Evolutionary conservation across 1,140 invertebrate species (phyloP).

Genomic region (Zaprionus kolodkinae): DNA sequence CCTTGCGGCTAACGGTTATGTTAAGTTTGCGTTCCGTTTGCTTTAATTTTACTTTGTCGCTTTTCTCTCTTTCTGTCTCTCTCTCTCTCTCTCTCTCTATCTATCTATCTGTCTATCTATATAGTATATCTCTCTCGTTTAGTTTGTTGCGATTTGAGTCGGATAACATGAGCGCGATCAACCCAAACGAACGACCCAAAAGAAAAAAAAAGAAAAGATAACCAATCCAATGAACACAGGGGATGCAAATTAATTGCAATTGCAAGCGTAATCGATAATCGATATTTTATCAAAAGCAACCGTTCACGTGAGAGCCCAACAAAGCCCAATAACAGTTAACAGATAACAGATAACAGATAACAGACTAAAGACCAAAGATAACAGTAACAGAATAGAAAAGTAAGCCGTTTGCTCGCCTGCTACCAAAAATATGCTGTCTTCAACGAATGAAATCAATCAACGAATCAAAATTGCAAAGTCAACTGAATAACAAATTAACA

Average conservation of each 20-base stretch:
- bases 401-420: constrained; percentile 63
- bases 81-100: constrained; percentile 20
- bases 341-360: constrained; percentile 62
- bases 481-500: not conserved
- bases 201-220: constrained; percentile 28
- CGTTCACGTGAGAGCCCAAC: constrained; percentile 51
- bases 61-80: constrained; percentile 33
- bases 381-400: constrained; percentile 9
- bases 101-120: constrained; percentile 1
- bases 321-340: constrained; percentile 53
- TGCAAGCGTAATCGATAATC: constrained; percentile 64
- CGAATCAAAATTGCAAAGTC: constrained; percentile 5
- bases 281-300: constrained; percentile 80
- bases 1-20: constrained; percentile 33
- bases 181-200: constrained; percentile 20
- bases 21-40: constrained; percentile 25
- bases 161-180: constrained; percentile 45
- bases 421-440: constrained; percentile 70
- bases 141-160: constrained; percentile 43
- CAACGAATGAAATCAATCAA: constrained; percentile 36
- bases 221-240: constrained; percentile 50
- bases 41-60: constrained; percentile 40
- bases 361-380: constrained; percentile 4
- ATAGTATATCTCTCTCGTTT: constrained; percentile 27
- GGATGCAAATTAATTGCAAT: constrained; percentile 68